Conservation (phyloP, 2,888 invertebrate species). For the Tyria jacobaeae region DNA sequence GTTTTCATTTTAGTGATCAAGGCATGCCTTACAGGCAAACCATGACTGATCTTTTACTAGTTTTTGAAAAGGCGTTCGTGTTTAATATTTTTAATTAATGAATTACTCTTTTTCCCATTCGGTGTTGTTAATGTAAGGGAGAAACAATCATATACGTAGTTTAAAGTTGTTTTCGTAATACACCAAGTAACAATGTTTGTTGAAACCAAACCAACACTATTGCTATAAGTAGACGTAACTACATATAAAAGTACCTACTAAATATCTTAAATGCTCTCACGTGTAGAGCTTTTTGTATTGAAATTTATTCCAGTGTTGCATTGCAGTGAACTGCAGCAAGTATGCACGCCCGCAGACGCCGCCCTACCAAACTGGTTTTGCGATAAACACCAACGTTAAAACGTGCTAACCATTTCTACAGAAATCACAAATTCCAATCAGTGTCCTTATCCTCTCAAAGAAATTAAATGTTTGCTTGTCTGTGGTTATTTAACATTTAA, state of each 20-base stretch:
- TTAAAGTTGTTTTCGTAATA: neutral
- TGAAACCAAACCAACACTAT: slow-evolving; percentile 15
- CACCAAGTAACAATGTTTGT: slow-evolving; percentile 9
- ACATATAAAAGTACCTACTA: slow-evolving; percentile 27
- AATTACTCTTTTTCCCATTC: neutral
- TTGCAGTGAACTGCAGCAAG: slow-evolving; percentile 67
- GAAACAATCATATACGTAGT: neutral
- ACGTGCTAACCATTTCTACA: slow-evolving; percentile 61
- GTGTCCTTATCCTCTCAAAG: slow-evolving; percentile 44
- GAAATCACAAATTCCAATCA: slow-evolving; percentile 71
- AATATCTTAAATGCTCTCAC: slow-evolving; percentile 47
- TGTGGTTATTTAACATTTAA: neutral
- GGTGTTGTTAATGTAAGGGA: neutral
- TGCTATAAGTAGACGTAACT: slow-evolving; percentile 20
- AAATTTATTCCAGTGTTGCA: slow-evolving; percentile 70
- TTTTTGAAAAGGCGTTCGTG: no score
- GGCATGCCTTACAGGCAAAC: neutral
- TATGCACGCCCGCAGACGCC: slow-evolving; percentile 64
- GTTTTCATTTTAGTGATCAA: no score
- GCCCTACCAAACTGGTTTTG: slow-evolving; percentile 63
- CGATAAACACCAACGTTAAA: slow-evolving; percentile 51
- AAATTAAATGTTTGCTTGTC: slow-evolving; percentile 21
- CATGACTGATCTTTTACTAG: no score
- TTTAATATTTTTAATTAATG: neutral
- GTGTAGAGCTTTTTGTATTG: slow-evolving; percentile 55